phyloP scores from a whole-genome alignment of 2,113 vertebrate species.

The Sigmodon hispidus region DNA sequence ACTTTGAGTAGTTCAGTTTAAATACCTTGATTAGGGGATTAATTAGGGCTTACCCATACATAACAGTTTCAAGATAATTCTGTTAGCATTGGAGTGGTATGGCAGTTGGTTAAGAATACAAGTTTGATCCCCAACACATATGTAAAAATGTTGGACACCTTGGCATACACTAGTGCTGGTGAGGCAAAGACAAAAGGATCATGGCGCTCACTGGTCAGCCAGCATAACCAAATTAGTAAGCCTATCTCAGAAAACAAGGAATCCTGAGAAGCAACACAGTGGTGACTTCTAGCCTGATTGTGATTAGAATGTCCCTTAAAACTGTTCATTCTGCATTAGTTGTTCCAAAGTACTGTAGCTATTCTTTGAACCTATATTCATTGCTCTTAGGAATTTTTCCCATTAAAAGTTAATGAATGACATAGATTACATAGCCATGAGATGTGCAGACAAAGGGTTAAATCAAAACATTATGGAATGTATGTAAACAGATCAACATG shows the following conservation, averaged over 20 bases:
- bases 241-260: neutral
- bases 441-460: neutral
- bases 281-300: neutral
- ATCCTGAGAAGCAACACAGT: neutral
- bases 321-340: neutral
- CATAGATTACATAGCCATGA: slow-evolving; percentile 26
- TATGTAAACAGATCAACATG: neutral
- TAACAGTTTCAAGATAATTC: neutral
- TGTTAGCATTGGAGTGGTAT: neutral
- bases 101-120: neutral
- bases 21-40: neutral
- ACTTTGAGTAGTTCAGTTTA: slow-evolving; percentile 55
- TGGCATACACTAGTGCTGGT: neutral
- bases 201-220: too few species aligned
- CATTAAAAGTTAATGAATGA: neutral
- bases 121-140: too few species aligned
- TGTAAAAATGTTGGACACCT: neutral
- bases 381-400: neutral
- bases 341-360: neutral
- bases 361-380: neutral
- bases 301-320: neutral
- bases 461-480: slow-evolving; percentile 14
- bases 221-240: neutral
- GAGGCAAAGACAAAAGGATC: neutral
- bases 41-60: neutral